These are phyloP conservation scores for Miniopterus natalensis DNA, from an alignment of 2,113 vertebrate species.

Conservation along the genomic window DNA sequence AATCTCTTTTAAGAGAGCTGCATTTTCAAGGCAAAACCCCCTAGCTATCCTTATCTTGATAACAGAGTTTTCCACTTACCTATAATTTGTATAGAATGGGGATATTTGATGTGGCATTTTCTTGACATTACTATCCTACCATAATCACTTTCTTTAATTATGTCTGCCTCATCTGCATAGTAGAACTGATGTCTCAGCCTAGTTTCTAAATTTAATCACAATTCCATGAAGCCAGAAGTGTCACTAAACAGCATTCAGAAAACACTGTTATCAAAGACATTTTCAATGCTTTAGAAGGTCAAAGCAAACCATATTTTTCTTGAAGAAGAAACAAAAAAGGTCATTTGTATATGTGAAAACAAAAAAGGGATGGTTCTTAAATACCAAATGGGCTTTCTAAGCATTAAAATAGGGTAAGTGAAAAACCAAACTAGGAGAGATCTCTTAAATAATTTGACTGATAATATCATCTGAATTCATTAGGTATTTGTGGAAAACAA, in stretches of 20 bases:
- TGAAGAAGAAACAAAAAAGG: background rate
- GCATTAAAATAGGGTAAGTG: conserved; percentile 6
- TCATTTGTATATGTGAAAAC: background rate
- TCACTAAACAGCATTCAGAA: background rate
- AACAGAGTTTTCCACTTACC: conserved; percentile 53
- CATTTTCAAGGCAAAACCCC: conserved; percentile 3
- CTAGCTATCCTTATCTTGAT: conserved; percentile 1
- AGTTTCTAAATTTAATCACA: conserved; percentile 67
- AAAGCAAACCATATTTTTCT: conserved; percentile 46
- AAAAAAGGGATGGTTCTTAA: background rate
- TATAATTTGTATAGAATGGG: conserved; percentile 1
- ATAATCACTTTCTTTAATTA: conserved; percentile 65
- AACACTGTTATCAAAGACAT: background rate
- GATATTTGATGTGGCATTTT: conserved; percentile 56
- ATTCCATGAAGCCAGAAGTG: background rate
- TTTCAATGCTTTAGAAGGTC: conserved; percentile 28
- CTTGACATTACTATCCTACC: conserved; percentile 66
- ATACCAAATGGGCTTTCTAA: conserved; percentile 19
- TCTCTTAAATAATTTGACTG: background rate
- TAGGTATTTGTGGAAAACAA: conserved; percentile 18
- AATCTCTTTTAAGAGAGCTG: background rate
- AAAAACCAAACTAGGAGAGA: background rate
- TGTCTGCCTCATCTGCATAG: conserved; percentile 53
- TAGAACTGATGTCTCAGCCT: background rate
- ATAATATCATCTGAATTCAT: conserved; percentile 3